phyloP scores from a whole-genome alignment of 2,113 vertebrate genomes.

The Motacilla alba region DNA sequence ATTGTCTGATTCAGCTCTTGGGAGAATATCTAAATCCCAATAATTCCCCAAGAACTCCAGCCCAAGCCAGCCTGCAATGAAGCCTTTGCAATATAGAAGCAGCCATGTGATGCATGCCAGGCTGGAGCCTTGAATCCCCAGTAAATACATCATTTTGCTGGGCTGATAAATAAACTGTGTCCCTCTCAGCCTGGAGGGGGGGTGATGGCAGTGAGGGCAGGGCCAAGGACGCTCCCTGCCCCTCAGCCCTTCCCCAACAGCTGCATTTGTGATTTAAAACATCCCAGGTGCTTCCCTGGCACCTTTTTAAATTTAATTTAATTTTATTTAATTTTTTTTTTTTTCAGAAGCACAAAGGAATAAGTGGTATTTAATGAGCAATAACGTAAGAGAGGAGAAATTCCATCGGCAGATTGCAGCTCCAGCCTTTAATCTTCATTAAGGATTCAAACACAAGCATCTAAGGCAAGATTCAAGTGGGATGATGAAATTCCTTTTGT shows the following conservation, averaged over 20 bases:
- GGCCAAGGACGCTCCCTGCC: background rate
- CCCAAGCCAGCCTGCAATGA: background rate
- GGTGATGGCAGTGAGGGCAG: background rate
- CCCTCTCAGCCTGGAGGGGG: background rate
- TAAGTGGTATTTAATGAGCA: background rate
- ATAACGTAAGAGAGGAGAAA: background rate
- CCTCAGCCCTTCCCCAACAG: background rate
- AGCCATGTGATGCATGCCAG: background rate
- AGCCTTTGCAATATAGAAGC: accelerated
- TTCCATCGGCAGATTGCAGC: background rate
- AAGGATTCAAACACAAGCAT: background rate
- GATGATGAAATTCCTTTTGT: conserved; percentile 62
- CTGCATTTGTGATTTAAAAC: background rate
- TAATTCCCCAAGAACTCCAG: background rate
- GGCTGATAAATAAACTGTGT: background rate
- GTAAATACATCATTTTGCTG: background rate
- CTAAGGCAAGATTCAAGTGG: conserved; percentile 35
- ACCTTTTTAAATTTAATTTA: background rate
- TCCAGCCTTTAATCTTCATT: conserved; percentile 41
- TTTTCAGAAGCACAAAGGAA: background rate
- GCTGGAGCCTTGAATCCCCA: background rate
- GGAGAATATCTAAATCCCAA: background rate
- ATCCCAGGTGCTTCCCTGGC: background rate
- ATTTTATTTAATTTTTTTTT: too few relatives aligned
- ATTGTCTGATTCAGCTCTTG: background rate